Evolutionary conservation across 2,113 vertebrate species (phyloP).

Genomic region (Platysternon megacephalum): DNA sequence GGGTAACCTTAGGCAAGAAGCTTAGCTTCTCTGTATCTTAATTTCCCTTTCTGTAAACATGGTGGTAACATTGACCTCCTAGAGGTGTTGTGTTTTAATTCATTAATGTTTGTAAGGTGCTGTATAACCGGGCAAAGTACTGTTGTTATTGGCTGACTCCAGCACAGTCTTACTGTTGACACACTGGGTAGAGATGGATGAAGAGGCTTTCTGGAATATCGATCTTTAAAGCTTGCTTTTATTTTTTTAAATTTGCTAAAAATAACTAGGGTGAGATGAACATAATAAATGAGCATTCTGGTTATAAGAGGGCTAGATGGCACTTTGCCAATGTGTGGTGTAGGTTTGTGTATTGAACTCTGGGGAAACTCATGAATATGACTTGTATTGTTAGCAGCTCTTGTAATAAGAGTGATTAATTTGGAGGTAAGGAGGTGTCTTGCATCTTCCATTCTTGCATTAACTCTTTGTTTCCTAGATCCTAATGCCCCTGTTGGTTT

Average conservation of each 20-base stretch:
- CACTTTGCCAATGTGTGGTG: neutral
- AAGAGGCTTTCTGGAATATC: neutral
- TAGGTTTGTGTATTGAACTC: fast-evolving
- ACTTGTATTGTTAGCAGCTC: neutral
- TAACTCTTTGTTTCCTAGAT: constrained; percentile 74
- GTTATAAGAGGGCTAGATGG: neutral
- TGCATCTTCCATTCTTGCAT: neutral
- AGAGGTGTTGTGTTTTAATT: neutral
- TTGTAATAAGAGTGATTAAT: neutral
- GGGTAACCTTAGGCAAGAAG: neutral
- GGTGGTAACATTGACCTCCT: fast-evolving
- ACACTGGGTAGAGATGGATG: neutral
- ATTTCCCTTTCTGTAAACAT: neutral
- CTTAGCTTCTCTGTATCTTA: neutral
- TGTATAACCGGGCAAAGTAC: neutral
- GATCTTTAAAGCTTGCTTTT: neutral
- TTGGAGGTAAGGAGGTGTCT: neutral
- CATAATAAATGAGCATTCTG: neutral
- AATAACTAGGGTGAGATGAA: neutral
- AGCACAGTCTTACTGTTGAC: neutral
- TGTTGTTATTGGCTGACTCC: neutral
- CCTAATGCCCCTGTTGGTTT: constrained; percentile 79
- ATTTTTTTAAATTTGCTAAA: neutral
- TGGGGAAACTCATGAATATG: fast-evolving
- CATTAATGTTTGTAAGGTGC: neutral